Evolutionary conservation across 2,888 invertebrate species (phyloP), one percentile per base, ranked within the genome.

Genomic region (Perizoma flavofasciatum): DNA sequence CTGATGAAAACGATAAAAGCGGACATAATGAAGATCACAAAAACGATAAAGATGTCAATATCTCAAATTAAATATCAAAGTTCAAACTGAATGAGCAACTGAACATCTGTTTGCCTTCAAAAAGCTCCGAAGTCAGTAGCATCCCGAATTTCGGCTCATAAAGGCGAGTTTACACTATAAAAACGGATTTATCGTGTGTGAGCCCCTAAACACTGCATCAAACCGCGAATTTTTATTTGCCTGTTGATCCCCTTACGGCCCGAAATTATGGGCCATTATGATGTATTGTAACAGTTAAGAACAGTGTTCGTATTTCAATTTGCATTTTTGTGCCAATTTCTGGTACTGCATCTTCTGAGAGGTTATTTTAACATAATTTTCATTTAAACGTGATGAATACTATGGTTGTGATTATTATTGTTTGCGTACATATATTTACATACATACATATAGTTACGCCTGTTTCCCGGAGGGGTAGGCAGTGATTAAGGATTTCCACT

Each of bases 181-280:
- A 55, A 46, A 56, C 49, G 47, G 61, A 68, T 68, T 65, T 68
- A 68, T 66, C 48, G 59, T 56, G 58, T 66, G 66, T 54, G 56
- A 66, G 54, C 61, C 62, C 67, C 66, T 67, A 69, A 68, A 67
- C 68, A 66, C 65, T 67, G 68, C 64, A 65, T 67, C 65, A 67
- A 70, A 63, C 65, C 66, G 55, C 59, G 61, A 73, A 69, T 81
- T 85, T 88, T 86, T 87, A 87, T 82, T 72, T 61, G 88, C 88
- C 88, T 89, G 88, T 89, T 89, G 88, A 88, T 85, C 76, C 76
- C 73, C 69, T 75, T 74, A 81, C 72, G 59, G 73, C 67, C 85
- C 59, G 55, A 58, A 65, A 69, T 69, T 68, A 66, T 58, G 58
- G 61, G 45, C 66, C 63, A 65, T 68, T 68, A 68, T 68, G 65